Evolutionary conservation across 2,888 invertebrate species (phyloP), one percentile per base, ranked within the genome.

Genomic region (Epinotia demarniana): DNA sequence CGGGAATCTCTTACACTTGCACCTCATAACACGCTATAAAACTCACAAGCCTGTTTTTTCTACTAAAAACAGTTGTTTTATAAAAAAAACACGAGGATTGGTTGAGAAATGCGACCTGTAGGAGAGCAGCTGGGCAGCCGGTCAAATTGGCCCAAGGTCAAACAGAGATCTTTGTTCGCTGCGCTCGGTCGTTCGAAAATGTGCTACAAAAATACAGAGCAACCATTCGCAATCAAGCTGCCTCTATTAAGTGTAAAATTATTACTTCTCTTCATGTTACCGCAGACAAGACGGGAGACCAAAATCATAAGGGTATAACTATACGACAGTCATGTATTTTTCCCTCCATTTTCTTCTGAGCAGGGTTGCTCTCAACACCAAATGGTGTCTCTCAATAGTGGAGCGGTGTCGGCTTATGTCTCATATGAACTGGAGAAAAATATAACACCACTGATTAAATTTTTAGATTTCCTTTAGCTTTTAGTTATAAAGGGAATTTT

Each of bases 321-420:
- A 16, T 8, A 12, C 27, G n/a, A 9, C 16, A 69, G 23, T 46
- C 23, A 27, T 23, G 12, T 23, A 46, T 12, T n/a, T 27, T 27
- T 60, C 2, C 3, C 16, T 23, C 43, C 5, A 23, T 60, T 46
- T 58, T 60, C 58, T 27, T 46, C 3, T 39, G 23, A 46, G n/a
- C 6, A 2, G 58, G 46, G 16, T 18, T 46, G 71, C 71, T 63
- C 46, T 72, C 64, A 64, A 57, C 63, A 64, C 72, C 72, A 74
- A 74, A 74, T 74, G 69, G 23, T 58, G 63, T 74, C 69, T 58
- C 49, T 74, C 74, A 69, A 69, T 69, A 63, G 69, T 49, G 74
- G 55, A 69, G 74, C 66, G 39, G 13, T 39, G 33, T 27, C 19
- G 63, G 74, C 63, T 74, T 74, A 74, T 63, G 57, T 33, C 68